Conservation (phyloP, 2,113 vertebrate species). For the Rana temporaria region DNA sequence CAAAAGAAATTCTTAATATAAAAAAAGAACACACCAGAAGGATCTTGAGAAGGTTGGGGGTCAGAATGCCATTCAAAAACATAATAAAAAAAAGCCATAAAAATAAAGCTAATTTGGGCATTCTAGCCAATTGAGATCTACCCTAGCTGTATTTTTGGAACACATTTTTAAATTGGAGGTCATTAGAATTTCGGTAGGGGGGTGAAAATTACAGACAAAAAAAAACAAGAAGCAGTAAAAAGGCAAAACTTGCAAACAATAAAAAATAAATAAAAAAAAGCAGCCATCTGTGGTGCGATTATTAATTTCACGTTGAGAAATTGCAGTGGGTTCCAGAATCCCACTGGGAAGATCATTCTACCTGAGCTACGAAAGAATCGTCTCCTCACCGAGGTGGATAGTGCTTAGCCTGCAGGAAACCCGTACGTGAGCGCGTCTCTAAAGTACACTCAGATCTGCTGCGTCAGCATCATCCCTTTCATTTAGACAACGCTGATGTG, state of each 20-base stretch:
- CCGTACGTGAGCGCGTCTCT: constrained; percentile 14
- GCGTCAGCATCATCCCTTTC: constrained; percentile 29
- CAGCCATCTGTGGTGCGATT: constrained; percentile 18
- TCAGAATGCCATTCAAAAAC: too few relatives aligned
- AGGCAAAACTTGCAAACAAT: background rate
- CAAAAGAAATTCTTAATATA: too few relatives aligned
- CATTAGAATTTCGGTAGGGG: background rate
- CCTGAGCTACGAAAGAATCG: constrained; percentile 53
- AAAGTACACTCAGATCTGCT: constrained; percentile 34
- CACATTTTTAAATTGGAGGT: too few relatives aligned
- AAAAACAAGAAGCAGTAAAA: background rate
- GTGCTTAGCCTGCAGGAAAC: constrained; percentile 57
- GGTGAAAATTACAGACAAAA: background rate
- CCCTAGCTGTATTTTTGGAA: too few relatives aligned
- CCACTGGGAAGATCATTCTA: constrained; percentile 56
- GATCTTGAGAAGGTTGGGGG: too few relatives aligned
- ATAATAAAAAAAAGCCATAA: too few relatives aligned
- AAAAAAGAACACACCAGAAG: too few relatives aligned
- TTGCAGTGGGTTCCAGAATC: constrained; percentile 52
- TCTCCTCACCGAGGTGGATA: constrained; percentile 26
- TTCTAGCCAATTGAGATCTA: too few relatives aligned
- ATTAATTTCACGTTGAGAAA: constrained; percentile 52
- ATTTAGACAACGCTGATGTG: constrained; percentile 20
- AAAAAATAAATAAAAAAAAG: too few relatives aligned
- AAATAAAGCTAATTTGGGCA: too few relatives aligned